Evolutionary conservation across 35 echinoderm and acorn worm genomes (phyloP).

Genomic region (Eucidaris tribuloides): DNA sequence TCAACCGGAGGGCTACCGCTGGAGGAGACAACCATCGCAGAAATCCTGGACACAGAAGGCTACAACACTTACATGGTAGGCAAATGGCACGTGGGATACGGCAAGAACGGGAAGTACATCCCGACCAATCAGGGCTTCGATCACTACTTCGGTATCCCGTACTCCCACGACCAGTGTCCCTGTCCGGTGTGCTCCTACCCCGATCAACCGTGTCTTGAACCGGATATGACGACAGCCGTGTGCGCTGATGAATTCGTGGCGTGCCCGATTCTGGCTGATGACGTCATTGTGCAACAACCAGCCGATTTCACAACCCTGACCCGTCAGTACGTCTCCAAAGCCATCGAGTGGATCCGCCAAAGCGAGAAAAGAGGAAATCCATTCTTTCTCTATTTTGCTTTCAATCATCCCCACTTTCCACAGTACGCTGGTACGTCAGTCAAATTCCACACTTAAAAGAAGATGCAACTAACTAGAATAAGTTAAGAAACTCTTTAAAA

Average conservation of each 20-base stretch:
- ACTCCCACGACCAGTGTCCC: slow-evolving; percentile 15
- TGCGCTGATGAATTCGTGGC: not conserved
- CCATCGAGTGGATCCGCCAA: not conserved
- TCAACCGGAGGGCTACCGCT: slow-evolving; percentile 14
- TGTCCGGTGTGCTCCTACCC: slow-evolving; percentile 19
- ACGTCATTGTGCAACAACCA: slow-evolving; percentile 19
- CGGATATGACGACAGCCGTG: not conserved
- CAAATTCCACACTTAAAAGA: no score
- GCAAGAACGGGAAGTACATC: not conserved
- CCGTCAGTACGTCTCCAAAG: not conserved
- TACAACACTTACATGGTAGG: slow-evolving; percentile 2
- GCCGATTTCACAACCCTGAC: not conserved
- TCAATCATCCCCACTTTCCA: slow-evolving; percentile 7
- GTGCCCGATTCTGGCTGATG: not conserved
- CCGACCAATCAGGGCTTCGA: slow-evolving; percentile 15
- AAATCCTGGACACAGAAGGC: slow-evolving; percentile 19
- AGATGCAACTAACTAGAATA: no score
- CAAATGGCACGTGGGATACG: slow-evolving; percentile 34
- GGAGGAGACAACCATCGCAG: slow-evolving; percentile 24
- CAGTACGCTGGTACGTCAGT: not conserved
- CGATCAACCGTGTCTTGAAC: not conserved
- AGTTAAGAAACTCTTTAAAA: no score
- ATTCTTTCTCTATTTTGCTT: slow-evolving; percentile 31
- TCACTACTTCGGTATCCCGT: slow-evolving; percentile 21
- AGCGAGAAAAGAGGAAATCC: not conserved